Evolutionary conservation across 2,888 invertebrate genomes (phyloP).

Genomic region (Sphaerophoria rueppellii): DNA sequence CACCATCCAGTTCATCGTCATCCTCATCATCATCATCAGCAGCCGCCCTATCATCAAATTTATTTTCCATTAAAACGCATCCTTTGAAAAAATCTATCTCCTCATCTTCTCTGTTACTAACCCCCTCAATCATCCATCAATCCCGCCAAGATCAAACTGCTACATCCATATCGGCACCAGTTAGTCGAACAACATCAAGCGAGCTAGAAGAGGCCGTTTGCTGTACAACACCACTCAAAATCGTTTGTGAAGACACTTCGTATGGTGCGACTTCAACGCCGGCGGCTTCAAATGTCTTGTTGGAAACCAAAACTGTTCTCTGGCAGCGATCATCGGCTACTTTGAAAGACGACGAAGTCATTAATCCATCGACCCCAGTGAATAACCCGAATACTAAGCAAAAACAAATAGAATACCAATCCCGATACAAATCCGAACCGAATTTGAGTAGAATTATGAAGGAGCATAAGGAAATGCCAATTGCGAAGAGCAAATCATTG

Average conservation of each 20-base stretch:
- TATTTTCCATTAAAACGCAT: conserved; percentile 75
- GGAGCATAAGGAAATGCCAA: conserved; percentile 48
- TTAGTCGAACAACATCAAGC: conserved; percentile 78
- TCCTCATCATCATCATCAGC: conserved; percentile 45
- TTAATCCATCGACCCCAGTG: conserved; percentile 76
- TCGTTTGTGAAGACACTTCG: conserved; percentile 76
- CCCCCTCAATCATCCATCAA: conserved; percentile 27
- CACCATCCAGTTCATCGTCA: conserved; percentile 62
- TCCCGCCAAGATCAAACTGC: conserved; percentile 12
- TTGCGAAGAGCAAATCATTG: conserved; percentile 75
- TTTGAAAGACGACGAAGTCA: conserved; percentile 75
- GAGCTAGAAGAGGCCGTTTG: conserved; percentile 76
- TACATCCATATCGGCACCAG: conserved; percentile 77
- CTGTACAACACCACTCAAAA: conserved; percentile 77
- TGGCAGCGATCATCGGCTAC: conserved; percentile 76
- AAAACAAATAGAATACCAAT: conserved; percentile 75
- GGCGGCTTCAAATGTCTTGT: conserved; percentile 18
- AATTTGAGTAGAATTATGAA: conserved; percentile 77
- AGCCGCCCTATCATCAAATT: conserved; percentile 64
- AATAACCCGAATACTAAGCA: conserved; percentile 69
- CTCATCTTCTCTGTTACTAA: conserved; percentile 78
- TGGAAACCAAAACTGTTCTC: conserved; percentile 77
- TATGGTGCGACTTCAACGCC: conserved; percentile 11
- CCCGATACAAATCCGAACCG: conserved; percentile 81
- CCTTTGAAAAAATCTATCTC: conserved; percentile 80